phyloP scores from a whole-genome alignment of 2,888 invertebrate genomes.

The Mystacides longicornis region DNA sequence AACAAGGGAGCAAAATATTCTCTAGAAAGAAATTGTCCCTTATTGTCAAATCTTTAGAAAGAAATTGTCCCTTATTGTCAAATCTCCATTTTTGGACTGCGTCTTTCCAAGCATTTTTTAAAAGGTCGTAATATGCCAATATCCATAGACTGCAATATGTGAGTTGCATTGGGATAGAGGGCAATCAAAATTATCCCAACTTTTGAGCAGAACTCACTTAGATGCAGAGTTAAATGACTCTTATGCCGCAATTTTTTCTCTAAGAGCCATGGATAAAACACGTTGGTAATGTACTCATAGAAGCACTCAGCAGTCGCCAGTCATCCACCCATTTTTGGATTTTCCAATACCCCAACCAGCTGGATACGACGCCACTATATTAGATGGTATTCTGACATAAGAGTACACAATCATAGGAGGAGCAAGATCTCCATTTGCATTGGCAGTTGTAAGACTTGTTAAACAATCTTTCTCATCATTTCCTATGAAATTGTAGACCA shows the following conservation, averaged over 20 bases:
- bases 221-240: background rate
- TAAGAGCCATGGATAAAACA: no score
- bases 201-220: background rate
- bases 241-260: background rate
- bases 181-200: background rate
- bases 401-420: background rate
- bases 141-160: constrained; percentile 1
- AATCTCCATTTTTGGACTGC: background rate
- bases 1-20: no score
- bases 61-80: background rate
- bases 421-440: no score
- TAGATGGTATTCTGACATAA: background rate
- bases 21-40: no score
- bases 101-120: background rate
- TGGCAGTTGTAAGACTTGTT: background rate
- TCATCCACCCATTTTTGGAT: background rate
- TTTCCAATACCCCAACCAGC: background rate
- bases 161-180: background rate
- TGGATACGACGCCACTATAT: background rate
- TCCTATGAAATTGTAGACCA: background rate
- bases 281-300: constrained; percentile 3
- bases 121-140: background rate
- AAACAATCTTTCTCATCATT: background rate
- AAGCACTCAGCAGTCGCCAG: background rate
- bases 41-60: no score